phyloP scores from a whole-genome alignment of 2,888 invertebrate genomes.

The Papilio gigon region DNA sequence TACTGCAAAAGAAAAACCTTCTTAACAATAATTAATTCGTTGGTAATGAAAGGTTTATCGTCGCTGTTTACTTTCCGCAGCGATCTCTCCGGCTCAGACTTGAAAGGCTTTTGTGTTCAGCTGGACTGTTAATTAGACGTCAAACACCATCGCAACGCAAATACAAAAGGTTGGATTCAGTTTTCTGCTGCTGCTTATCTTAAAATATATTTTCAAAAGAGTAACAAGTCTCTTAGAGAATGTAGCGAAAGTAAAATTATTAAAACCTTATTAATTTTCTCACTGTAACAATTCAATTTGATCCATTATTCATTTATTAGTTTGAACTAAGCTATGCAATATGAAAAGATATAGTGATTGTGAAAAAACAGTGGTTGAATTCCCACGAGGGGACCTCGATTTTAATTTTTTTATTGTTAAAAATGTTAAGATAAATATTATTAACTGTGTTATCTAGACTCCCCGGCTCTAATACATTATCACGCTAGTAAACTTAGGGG shows the following conservation, averaged over 20 bases:
- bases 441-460: too few relatives aligned
- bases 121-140: constrained; percentile 27
- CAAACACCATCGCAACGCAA: constrained; percentile 5
- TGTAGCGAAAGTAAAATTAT: neutral
- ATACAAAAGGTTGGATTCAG: constrained; percentile 3
- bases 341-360: too few relatives aligned
- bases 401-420: too few relatives aligned
- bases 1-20: constrained; percentile 11
- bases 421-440: too few relatives aligned
- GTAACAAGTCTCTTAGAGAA: neutral
- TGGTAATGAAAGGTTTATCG: constrained; percentile 6
- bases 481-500: too few relatives aligned
- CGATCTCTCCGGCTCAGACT: constrained; percentile 22
- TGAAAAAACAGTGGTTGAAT: too few relatives aligned
- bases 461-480: too few relatives aligned
- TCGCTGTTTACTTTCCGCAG: constrained; percentile 7
- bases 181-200: neutral
- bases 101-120: constrained; percentile 23
- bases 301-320: too few relatives aligned
- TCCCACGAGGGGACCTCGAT: too few relatives aligned
- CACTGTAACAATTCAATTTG: too few relatives aligned
- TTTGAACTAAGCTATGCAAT: too few relatives aligned
- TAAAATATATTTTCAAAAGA: neutral
- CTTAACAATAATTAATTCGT: constrained; percentile 26
- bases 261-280: neutral